These are phyloP conservation scores for Littorina saxatilis DNA, from an alignment of 1,140 invertebrate species.

Conservation along the genomic window DNA sequence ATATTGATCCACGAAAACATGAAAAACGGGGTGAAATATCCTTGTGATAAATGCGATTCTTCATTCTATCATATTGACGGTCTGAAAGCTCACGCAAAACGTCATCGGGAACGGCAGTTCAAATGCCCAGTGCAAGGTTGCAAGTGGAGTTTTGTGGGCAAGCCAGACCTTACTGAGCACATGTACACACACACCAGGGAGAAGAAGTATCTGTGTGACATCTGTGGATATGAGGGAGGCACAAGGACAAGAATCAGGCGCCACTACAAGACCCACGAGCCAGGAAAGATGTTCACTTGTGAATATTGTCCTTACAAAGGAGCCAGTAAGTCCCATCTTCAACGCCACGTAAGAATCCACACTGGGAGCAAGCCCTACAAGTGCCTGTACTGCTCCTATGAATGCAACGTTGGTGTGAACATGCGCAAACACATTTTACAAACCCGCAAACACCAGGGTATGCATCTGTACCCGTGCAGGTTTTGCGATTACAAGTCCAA, in stretches of 20 bases:
- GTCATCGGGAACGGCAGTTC: slow-evolving; percentile 79
- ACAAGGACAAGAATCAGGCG: slow-evolving; percentile 86
- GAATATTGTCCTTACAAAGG: slow-evolving; percentile 82
- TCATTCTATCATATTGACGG: slow-evolving; percentile 79
- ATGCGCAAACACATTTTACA: slow-evolving; percentile 89
- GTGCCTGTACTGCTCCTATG: slow-evolving; percentile 87
- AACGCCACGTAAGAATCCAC: slow-evolving; percentile 85
- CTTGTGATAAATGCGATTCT: slow-evolving; percentile 81
- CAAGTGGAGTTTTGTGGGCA: slow-evolving; percentile 75
- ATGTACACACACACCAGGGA: slow-evolving; percentile 70
- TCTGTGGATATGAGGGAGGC: slow-evolving; percentile 82
- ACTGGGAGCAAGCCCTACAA: slow-evolving; percentile 89
- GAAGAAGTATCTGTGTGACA: slow-evolving; percentile 80
- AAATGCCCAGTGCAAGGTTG: slow-evolving; percentile 79
- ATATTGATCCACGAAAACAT: slow-evolving; percentile 60
- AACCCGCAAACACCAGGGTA: slow-evolving; percentile 86
- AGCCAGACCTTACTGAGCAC: slow-evolving; percentile 66
- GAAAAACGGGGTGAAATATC: slow-evolving; percentile 60
- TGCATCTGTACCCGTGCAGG: slow-evolving; percentile 86
- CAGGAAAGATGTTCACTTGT: slow-evolving; percentile 83
- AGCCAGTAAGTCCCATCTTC: slow-evolving; percentile 65
- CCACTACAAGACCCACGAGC: slow-evolving; percentile 76
- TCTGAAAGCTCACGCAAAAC: slow-evolving; percentile 80
- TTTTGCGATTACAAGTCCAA: slow-evolving; percentile 82
- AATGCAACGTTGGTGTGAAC: slow-evolving; percentile 90